Percentiles rank a stretch among this genome's conserved stretches.
Conservation (phyloP, 2,888 invertebrate species). For the Tiliacea citrago region DNA sequence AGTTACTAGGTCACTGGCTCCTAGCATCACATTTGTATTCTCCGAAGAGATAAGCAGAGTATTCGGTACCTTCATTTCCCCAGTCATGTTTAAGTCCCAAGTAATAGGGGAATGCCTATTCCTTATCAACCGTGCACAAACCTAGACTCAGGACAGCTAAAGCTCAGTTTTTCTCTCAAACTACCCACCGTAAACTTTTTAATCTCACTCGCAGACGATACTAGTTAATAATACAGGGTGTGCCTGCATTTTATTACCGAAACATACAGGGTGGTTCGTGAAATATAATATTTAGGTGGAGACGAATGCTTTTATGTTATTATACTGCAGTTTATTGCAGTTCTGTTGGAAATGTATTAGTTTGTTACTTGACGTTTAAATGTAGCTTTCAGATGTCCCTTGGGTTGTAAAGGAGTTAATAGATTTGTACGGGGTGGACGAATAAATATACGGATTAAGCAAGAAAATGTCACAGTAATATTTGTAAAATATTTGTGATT, state of each 20-base stretch:
- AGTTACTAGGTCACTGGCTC: too few relatives aligned
- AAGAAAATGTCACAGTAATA: not conserved
- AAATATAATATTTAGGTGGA: constrained; percentile 62
- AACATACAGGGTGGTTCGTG: constrained; percentile 43
- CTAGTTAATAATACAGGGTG: constrained; percentile 66
- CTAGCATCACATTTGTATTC: too few relatives aligned
- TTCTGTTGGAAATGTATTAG: constrained; percentile 53
- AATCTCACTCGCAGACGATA: constrained; percentile 55
- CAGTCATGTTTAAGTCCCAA: not conserved
- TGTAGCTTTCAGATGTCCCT: constrained; percentile 38
- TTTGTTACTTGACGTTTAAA: constrained; percentile 41
- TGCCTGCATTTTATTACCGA: constrained; percentile 63
- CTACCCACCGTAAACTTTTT: constrained; percentile 44
- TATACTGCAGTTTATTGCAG: constrained; percentile 62
- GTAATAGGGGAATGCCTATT: too few relatives aligned
- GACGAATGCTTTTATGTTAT: constrained; percentile 61
- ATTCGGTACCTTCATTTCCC: not conserved
- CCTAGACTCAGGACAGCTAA: not conserved
- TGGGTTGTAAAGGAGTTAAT: constrained; percentile 14
- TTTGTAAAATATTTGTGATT: too few relatives aligned
- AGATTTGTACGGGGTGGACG: not conserved
- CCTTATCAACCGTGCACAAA: not conserved
- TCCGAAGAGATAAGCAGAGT: not conserved
- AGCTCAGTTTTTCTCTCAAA: not conserved
- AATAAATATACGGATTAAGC: not conserved